These are phyloP conservation scores for Mactromeris polynyma DNA, from an alignment of 2,888 invertebrate genomes.

Conservation along the genomic window DNA sequence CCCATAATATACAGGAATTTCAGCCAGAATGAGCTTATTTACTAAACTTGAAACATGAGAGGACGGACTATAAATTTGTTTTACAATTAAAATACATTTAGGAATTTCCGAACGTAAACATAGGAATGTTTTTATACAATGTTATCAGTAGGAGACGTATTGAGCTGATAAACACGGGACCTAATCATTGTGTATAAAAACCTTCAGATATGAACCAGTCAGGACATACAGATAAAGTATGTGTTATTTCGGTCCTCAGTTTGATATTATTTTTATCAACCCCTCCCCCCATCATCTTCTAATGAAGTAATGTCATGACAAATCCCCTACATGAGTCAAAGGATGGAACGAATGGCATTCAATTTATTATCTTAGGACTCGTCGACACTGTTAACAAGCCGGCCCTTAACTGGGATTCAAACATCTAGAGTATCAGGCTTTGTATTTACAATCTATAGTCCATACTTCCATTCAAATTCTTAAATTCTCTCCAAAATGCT, in stretches of 20 bases:
- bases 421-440: too few species aligned
- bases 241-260: too few species aligned
- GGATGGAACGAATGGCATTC: neutral
- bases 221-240: neutral
- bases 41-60: neutral
- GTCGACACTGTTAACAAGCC: too few species aligned
- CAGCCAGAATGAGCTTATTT: conserved; percentile 3
- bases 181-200: neutral
- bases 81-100: conserved; percentile 15
- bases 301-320: too few species aligned
- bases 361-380: too few species aligned
- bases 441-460: too few species aligned
- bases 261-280: too few species aligned
- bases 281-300: too few species aligned
- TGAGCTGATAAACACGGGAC: neutral
- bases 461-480: too few species aligned
- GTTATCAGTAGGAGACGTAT: neutral
- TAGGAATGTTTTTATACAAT: conserved; percentile 12
- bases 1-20: neutral
- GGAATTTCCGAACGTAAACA: conserved; percentile 4
- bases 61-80: neutral
- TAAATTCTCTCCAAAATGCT: too few species aligned
- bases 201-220: neutral
- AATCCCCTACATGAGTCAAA: neutral
- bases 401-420: too few species aligned